These are phyloP conservation scores for Microctonus brassicae DNA, from an alignment of 2,888 invertebrate genomes.

Conservation along the genomic window DNA sequence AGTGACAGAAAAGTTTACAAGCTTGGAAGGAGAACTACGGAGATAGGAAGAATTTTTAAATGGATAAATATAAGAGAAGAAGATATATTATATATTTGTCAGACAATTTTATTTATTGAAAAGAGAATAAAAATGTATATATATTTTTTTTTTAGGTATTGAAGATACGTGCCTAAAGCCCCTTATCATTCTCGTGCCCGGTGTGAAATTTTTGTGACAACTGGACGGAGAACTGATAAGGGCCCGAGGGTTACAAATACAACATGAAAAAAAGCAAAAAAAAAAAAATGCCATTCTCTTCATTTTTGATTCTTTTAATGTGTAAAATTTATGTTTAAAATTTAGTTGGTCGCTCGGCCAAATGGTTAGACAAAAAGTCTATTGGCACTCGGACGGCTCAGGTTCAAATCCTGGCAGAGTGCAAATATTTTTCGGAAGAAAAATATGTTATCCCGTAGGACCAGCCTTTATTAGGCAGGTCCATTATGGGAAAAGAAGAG, in stretches of 20 bases:
- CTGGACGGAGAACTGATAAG: constrained; percentile 99
- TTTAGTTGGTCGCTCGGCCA: too few species aligned
- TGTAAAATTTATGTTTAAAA: background rate
- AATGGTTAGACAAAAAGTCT: background rate
- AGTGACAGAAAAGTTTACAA: background rate
- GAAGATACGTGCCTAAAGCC: constrained; percentile 69
- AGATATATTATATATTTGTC: background rate
- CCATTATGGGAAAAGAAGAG: too few species aligned
- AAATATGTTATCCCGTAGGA: too few species aligned
- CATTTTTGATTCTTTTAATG: background rate
- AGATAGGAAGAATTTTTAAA: background rate
- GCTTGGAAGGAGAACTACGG: background rate
- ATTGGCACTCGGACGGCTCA: too few species aligned
- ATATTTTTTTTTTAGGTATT: background rate
- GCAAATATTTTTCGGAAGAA: too few species aligned
- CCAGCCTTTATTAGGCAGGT: too few species aligned
- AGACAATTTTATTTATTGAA: background rate
- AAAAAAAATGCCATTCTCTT: background rate
- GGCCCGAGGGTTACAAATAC: constrained; percentile 81
- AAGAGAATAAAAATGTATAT: background rate
- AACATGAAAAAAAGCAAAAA: constrained; percentile 49
- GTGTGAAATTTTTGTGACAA: constrained; percentile 78
- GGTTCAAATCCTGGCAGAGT: too few species aligned
- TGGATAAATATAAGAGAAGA: background rate
- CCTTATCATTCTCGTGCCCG: constrained; percentile 98